Evolutionary conservation across 2,797 vertebrate species (phyloP).

Genomic region (Benthosema pterotum): DNA sequence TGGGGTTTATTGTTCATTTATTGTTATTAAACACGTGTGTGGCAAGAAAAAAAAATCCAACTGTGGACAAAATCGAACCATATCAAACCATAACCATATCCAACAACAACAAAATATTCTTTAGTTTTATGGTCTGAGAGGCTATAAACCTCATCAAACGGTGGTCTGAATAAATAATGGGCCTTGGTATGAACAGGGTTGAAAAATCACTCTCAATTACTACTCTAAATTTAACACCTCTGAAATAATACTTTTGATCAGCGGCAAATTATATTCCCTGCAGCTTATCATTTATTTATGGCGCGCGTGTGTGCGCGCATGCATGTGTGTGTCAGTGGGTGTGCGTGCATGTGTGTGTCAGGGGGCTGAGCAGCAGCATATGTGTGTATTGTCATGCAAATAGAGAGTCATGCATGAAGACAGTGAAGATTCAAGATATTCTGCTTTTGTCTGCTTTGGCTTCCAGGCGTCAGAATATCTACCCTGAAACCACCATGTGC

Average conservation of each 20-base stretch:
- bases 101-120: no score
- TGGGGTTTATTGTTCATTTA: no score
- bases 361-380: constrained; percentile 35
- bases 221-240: neutral
- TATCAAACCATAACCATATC: no score
- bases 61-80: no score
- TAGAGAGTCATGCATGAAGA: constrained; percentile 52
- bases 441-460: constrained; percentile 56
- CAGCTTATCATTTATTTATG: constrained; percentile 70
- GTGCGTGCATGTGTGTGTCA: constrained; percentile 38
- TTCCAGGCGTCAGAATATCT: constrained; percentile 20
- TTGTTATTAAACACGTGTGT: no score
- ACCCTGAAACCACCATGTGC: neutral
- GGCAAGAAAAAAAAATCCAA: no score
- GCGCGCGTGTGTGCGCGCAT: constrained; percentile 19
- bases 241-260: constrained; percentile 54
- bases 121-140: no score
- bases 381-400: constrained; percentile 69
- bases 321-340: no score
- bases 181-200: no score
- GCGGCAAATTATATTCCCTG: constrained; percentile 47
- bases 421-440: constrained; percentile 45
- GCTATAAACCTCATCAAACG: no score
- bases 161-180: no score
- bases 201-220: no score